Evolutionary conservation across 2,888 invertebrate species (phyloP), one percentile per base, ranked within the genome.

Genomic region (Lepidochrysops patricia): DNA sequence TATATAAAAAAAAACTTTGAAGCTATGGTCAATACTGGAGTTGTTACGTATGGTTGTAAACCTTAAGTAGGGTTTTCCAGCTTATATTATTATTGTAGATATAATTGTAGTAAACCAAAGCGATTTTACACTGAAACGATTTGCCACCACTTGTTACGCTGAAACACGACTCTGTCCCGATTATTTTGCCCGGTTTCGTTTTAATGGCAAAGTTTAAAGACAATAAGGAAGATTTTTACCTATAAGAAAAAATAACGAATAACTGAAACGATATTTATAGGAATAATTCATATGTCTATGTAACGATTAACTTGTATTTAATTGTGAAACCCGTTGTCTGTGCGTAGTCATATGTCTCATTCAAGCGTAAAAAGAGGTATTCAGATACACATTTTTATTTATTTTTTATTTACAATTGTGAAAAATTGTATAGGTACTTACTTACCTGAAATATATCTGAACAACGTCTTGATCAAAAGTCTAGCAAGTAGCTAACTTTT

Each of bases 161-260:
- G 69, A 72, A 70, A 78, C 82, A 82, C 81, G 70, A 70, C 64
- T 67, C 68, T 65, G 67, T 68, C 66, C 68, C 66, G 64, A 62
- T 70, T 67, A 64, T 64, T 70, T 70, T 68, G 70, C 69, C 77
- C 81, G 78, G 75, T 78, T 80, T 84, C 84, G 76, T 79, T 84
- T 80, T 79, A 76, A 80, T 79, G 76, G 76, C 84, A 79, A 80
- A 84, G 79, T 80, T 83, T 81, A 79, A 88, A 87, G 88, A 89
- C 88, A 89, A 89, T 89, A 89, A 84, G 82, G 84, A 84, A 88
- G 80, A 87, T 81, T 84, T 84, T 83, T 87, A 88, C 83, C 76
- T 87, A 85, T 76, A 84, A 81, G 80, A 82, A 80, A 80, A 74
- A 84, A 78, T 82, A 84, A 82, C 69, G 78, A 84, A 74, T 75